These are phyloP conservation scores for Aythya baeri DNA, from an alignment of 2,113 vertebrate genomes.

Conservation along the genomic window DNA sequence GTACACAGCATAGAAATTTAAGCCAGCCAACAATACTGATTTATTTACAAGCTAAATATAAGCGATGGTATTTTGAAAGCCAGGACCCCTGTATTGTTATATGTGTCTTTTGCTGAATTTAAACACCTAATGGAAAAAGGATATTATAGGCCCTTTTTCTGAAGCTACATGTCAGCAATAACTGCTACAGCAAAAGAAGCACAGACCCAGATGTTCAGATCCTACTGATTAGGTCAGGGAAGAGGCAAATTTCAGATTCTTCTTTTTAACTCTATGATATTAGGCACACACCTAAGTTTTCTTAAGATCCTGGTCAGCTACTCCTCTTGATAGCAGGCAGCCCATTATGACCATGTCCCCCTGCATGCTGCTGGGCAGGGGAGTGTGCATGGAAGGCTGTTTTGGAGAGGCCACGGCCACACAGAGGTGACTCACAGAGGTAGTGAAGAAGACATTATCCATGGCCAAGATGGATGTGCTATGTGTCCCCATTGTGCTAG, in stretches of 20 bases:
- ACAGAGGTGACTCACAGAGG: not conserved
- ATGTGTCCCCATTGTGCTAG: not conserved
- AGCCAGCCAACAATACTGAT: not conserved
- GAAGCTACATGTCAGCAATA: not conserved
- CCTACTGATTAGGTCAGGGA: not conserved
- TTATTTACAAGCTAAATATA: not conserved
- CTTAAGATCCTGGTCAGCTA: not conserved
- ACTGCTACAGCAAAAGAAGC: not conserved
- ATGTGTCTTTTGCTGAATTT: not conserved
- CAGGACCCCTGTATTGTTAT: not conserved
- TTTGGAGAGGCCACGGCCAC: not conserved
- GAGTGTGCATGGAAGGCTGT: not conserved
- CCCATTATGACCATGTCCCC: rapidly evolving
- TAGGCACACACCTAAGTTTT: not conserved
- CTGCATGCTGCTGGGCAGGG: not conserved
- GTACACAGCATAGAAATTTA: not conserved
- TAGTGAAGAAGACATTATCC: not conserved
- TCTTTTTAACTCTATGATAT: not conserved
- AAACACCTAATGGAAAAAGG: not conserved
- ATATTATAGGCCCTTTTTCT: not conserved
- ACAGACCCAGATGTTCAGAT: not conserved
- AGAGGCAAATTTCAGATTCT: not conserved
- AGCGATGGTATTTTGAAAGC: not conserved
- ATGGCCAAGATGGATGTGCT: too few species aligned
- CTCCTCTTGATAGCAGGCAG: not conserved